Evolutionary conservation across 2,888 invertebrate species (phyloP).

Genomic region (Lithophane ornitopus): DNA sequence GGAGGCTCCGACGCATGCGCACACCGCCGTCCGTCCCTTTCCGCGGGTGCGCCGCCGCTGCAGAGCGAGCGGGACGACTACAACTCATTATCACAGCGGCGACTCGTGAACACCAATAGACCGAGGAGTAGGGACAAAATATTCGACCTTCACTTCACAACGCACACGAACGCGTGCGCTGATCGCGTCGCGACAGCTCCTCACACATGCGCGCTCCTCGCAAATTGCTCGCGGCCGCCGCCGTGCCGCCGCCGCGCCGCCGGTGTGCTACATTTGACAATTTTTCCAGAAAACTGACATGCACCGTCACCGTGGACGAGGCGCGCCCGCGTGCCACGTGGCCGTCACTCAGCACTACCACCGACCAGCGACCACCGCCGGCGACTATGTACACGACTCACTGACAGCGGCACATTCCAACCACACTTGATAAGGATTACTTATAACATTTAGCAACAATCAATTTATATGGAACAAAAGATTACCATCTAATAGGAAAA

Average conservation of each 20-base stretch:
- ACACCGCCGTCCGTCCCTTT: conserved; percentile 84
- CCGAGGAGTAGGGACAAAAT: conserved; percentile 90
- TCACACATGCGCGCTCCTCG: conserved; percentile 80
- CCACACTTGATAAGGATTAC: conserved; percentile 36
- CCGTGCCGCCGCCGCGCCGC: conserved; percentile 73
- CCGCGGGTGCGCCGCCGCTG: conserved; percentile 68
- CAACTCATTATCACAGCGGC: conserved; percentile 88
- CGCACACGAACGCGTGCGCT: conserved; percentile 83
- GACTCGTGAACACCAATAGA: conserved; percentile 90
- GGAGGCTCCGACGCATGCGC: conserved; percentile 88
- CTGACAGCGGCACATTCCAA: conserved; percentile 30
- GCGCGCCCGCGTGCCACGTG: conserved; percentile 82
- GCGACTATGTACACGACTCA: conserved; percentile 23
- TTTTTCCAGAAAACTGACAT: conserved; percentile 90
- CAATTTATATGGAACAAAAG: conserved; percentile 25
- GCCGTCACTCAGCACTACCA: conserved; percentile 72
- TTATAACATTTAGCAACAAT: conserved; percentile 36
- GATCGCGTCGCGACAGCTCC: conserved; percentile 81
- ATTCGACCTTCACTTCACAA: conserved; percentile 90
- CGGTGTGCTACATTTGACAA: conserved; percentile 89
- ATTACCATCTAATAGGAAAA: conserved; percentile 26
- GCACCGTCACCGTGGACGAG: conserved; percentile 83
- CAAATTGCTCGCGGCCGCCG: conserved; percentile 81
- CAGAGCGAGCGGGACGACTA: conserved; percentile 85
- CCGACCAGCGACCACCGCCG: conserved; percentile 54